phyloP scores from a whole-genome alignment of 2,797 vertebrate species.

The Rallus crepitans region DNA sequence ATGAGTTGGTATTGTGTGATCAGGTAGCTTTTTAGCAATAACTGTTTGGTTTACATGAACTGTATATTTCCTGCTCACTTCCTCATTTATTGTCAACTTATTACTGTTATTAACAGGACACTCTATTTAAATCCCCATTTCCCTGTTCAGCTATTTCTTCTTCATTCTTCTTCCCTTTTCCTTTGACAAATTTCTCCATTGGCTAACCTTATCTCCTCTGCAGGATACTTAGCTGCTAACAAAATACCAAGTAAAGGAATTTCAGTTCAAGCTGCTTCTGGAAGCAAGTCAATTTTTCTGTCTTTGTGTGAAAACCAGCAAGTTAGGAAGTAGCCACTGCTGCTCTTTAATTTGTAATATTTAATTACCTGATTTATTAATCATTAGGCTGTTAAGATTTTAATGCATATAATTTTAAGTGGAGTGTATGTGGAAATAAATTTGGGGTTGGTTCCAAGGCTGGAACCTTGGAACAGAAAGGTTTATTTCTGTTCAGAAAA shows the following conservation, averaged over 20 bases:
- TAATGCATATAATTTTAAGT: neutral
- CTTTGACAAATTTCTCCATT: neutral
- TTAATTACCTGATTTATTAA: neutral
- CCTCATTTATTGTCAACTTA: neutral
- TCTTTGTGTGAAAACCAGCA: neutral
- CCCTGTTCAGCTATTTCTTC: neutral
- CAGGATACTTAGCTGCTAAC: neutral
- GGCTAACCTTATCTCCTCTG: neutral
- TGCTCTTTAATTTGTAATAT: neutral
- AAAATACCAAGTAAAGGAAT: neutral
- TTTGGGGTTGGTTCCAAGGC: rapidly evolving
- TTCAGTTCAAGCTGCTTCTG: neutral
- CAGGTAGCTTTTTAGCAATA: neutral
- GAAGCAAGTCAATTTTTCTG: neutral
- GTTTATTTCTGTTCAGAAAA: too few species aligned
- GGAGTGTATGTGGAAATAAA: neutral
- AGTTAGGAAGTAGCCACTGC: neutral
- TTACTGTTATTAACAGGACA: neutral
- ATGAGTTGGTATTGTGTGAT: neutral
- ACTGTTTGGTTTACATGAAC: neutral
- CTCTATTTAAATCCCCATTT: neutral
- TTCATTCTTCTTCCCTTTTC: neutral
- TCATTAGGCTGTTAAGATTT: neutral
- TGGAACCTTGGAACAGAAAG: neutral
- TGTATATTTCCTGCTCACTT: neutral